phyloP scores from a whole-genome alignment of 1,140 invertebrate species.

The Drosophila gunungcola region DNA sequence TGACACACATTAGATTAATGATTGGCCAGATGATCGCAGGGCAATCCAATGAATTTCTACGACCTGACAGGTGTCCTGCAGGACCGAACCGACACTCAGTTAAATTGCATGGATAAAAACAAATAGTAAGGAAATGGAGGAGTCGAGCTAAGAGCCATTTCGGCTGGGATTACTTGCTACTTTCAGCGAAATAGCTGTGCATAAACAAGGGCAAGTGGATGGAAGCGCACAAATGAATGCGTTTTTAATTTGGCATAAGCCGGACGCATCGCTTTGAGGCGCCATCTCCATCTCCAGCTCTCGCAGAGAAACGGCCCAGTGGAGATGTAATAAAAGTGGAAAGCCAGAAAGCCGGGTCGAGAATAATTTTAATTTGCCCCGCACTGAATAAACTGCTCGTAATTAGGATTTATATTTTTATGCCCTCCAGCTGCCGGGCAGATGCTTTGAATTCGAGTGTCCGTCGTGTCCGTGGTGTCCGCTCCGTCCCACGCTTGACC shows the following conservation, averaged over 20 bases:
- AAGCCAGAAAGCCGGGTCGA: slow-evolving; percentile 35
- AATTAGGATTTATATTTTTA: slow-evolving; percentile 83
- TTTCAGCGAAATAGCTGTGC: slow-evolving; percentile 21
- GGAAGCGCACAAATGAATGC: slow-evolving; percentile 62
- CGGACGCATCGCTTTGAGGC: slow-evolving; percentile 59
- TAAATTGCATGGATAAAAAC: slow-evolving; percentile 58
- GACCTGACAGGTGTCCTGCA: slow-evolving; percentile 20
- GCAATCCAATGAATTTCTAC: slow-evolving; percentile 12
- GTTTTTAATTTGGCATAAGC: slow-evolving; percentile 80
- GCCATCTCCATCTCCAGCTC: neutral
- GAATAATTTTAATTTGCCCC: slow-evolving; percentile 69
- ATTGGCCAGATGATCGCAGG: slow-evolving; percentile 33
- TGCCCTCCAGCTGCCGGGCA: slow-evolving; percentile 41
- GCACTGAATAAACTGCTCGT: slow-evolving; percentile 75
- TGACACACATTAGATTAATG: slow-evolving; percentile 57
- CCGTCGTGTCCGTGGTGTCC: neutral
- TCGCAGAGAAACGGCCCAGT: slow-evolving; percentile 1
- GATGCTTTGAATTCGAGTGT: slow-evolving; percentile 47
- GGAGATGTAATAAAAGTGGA: slow-evolving; percentile 62
- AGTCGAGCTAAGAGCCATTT: slow-evolving; percentile 43
- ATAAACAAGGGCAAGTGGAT: slow-evolving; percentile 30
- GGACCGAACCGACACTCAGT: slow-evolving; percentile 35
- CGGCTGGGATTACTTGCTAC: slow-evolving; percentile 16
- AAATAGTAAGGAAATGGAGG: slow-evolving; percentile 24
- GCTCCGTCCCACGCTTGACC: slow-evolving; percentile 61